Evolutionary conservation across 2,888 invertebrate species (phyloP).

Genomic region (Drosophila maculinotata): DNA sequence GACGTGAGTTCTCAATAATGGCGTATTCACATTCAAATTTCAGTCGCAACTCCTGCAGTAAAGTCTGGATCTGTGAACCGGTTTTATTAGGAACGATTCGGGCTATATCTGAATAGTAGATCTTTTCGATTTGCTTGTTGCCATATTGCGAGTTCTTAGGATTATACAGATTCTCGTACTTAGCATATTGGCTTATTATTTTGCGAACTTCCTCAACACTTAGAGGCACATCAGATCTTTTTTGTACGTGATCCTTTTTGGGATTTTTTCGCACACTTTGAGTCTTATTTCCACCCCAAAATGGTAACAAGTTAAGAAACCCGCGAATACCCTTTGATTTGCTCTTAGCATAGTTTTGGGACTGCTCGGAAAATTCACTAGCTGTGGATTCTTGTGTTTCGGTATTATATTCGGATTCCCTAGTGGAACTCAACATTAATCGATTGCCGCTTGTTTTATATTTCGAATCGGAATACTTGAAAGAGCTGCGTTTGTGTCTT

Average conservation of each 20-base stretch:
- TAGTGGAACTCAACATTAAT: background rate
- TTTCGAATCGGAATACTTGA: slow-evolving; percentile 53
- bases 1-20: slow-evolving; percentile 35
- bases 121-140: slow-evolving; percentile 35
- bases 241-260: slow-evolving; percentile 1
- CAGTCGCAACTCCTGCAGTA: slow-evolving; percentile 29
- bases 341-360: background rate
- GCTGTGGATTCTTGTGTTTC: background rate
- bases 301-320: slow-evolving; percentile 15
- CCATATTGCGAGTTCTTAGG: slow-evolving; percentile 44
- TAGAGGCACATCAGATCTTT: background rate
- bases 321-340: slow-evolving; percentile 17
- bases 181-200: slow-evolving; percentile 45
- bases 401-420: background rate
- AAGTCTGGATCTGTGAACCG: slow-evolving; percentile 25
- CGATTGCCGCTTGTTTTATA: slow-evolving; percentile 9
- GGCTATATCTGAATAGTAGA: slow-evolving; percentile 50
- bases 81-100: slow-evolving; percentile 32
- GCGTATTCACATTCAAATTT: slow-evolving; percentile 53
- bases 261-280: background rate
- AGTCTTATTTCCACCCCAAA: background rate
- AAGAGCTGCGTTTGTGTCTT: slow-evolving; percentile 49
- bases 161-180: slow-evolving; percentile 55
- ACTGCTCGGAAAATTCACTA: background rate
- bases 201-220: slow-evolving; percentile 35